A percentile compares a stretch with the other conserved stretches of the same genome.
These are phyloP conservation scores for Crypturellus tataupa DNA, from an alignment of 2,797 vertebrate species.

Conservation along the genomic window DNA sequence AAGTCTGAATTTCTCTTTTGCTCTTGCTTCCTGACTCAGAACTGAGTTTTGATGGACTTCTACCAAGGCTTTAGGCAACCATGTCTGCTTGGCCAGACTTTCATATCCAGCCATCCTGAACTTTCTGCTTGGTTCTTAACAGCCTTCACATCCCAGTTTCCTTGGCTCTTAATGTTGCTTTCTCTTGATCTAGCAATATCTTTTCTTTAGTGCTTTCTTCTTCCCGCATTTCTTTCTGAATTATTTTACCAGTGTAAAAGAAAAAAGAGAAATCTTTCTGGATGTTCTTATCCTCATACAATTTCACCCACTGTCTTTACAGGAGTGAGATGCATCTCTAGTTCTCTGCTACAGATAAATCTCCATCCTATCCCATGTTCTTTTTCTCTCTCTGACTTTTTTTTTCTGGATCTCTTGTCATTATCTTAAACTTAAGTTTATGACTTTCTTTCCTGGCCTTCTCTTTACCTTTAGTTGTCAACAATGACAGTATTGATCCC, in stretches of 20 bases:
- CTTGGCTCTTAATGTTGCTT: neutral
- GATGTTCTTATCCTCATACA: slow-evolving; percentile 10
- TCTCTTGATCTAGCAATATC: neutral
- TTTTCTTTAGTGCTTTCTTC: neutral
- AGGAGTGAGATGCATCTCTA: neutral
- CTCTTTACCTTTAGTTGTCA: slow-evolving; percentile 11
- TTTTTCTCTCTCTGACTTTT: slow-evolving; percentile 61
- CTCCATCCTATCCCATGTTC: slow-evolving; percentile 43
- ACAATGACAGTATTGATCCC: slow-evolving; percentile 66
- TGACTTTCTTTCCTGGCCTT: slow-evolving; percentile 57
- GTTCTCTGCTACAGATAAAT: slow-evolving; percentile 35
- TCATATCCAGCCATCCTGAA: neutral
- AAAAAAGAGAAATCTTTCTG: neutral
- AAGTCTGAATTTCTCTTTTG: neutral
- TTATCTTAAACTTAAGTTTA: slow-evolving; percentile 65
- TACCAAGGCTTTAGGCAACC: neutral
- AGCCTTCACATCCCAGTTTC: neutral
- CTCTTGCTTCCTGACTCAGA: neutral
- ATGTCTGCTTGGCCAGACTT: neutral
- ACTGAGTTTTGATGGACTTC: neutral
- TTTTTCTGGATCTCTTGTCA: slow-evolving; percentile 67
- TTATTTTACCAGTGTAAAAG: neutral
- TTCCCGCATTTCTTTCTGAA: neutral
- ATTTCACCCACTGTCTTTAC: slow-evolving; percentile 16
- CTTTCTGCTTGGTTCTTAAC: neutral